Percentiles rank a stretch among this genome's conserved stretches.
Evolutionary conservation across 2,888 invertebrate genomes (phyloP).

Genomic region (Parascotia fuliginaria): DNA sequence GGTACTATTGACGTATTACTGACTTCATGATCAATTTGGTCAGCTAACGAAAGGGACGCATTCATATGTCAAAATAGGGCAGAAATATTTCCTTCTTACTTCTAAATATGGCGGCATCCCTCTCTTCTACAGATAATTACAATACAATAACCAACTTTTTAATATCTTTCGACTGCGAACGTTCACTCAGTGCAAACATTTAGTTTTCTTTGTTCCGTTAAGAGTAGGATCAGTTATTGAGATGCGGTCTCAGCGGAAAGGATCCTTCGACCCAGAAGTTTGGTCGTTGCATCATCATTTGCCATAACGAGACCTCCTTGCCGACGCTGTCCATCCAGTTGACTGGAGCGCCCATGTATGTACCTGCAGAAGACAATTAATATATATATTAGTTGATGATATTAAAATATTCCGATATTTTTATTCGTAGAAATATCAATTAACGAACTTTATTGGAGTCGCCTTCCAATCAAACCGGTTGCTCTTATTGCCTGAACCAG

Average conservation of each 20-base stretch:
- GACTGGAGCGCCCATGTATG: conserved; percentile 92
- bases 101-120: not conserved
- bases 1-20: not conserved
- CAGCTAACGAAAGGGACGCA: not conserved
- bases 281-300: conserved; percentile 96
- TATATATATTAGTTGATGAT: not conserved
- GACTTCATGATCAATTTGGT: not conserved
- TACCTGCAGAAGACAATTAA: conserved; percentile 86
- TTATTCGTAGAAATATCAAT: too few species aligned
- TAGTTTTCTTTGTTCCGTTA: not conserved
- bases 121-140: not conserved
- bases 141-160: not conserved
- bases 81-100: not conserved
- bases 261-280: conserved; percentile 99
- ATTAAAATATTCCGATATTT: too few species aligned
- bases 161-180: not conserved
- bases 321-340: conserved; percentile 98
- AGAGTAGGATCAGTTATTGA: conserved; percentile 71
- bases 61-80: not conserved
- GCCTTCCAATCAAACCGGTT: too few species aligned
- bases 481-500: too few species aligned
- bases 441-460: too few species aligned
- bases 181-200: not conserved
- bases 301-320: conserved; percentile 96
- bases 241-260: conserved; percentile 92